These are phyloP conservation scores for Diachasmimorpha longicaudata DNA, from an alignment of 1,140 invertebrate species.

Conservation along the genomic window DNA sequence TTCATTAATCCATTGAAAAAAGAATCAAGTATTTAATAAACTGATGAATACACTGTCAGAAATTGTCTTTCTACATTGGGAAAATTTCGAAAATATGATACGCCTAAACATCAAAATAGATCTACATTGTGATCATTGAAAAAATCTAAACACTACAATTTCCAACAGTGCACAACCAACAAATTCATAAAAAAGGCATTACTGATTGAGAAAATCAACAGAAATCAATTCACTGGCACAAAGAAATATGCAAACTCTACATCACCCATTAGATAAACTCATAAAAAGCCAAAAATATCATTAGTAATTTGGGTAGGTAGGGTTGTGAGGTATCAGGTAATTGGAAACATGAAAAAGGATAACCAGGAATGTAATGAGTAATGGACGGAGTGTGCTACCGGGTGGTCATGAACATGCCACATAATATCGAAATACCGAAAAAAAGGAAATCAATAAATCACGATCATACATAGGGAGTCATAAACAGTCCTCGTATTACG, in stretches of 20 bases:
- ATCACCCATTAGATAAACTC: slow-evolving; percentile 32
- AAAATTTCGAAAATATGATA: no score
- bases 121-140: no score
- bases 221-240: slow-evolving; percentile 23
- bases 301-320: slow-evolving; percentile 20
- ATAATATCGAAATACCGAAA: slow-evolving; percentile 32
- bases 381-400: slow-evolving; percentile 43
- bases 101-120: neutral
- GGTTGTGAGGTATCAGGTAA: slow-evolving; percentile 8
- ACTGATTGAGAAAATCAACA: slow-evolving; percentile 24
- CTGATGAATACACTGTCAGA: neutral
- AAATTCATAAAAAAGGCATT: slow-evolving; percentile 18
- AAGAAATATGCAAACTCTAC: slow-evolving; percentile 36
- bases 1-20: neutral
- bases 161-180: neutral
- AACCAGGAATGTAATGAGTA: slow-evolving; percentile 21
- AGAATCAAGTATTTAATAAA: neutral
- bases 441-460: slow-evolving; percentile 33
- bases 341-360: neutral
- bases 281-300: slow-evolving; percentile 39
- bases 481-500: slow-evolving; percentile 14
- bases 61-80: neutral
- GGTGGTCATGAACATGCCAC: slow-evolving; percentile 51
- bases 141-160: neutral
- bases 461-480: slow-evolving; percentile 21